A percentile compares a stretch with the other conserved stretches of the same genome.
These are phyloP conservation scores for Oxygymnocypris stewartii DNA, from an alignment of 2,113 vertebrate species.

Conservation along the genomic window DNA sequence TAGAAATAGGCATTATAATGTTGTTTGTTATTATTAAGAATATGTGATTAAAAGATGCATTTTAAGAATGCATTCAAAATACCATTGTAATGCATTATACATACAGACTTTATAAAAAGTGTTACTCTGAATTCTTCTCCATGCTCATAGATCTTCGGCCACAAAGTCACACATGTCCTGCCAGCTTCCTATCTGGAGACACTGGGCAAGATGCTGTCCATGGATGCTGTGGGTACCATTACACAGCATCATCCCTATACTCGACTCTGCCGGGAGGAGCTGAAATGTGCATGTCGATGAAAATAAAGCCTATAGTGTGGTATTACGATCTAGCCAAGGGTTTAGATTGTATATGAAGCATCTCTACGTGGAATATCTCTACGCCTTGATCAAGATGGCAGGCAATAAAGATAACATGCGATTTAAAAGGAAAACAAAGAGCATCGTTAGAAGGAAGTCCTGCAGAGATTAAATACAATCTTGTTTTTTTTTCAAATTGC, in stretches of 20 bases:
- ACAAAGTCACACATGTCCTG: slow-evolving; percentile 46
- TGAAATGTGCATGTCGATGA: neutral
- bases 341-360: neutral
- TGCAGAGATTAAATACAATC: no score
- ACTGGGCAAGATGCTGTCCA: slow-evolving; percentile 14
- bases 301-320: neutral
- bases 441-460: neutral
- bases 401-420: slow-evolving; percentile 35
- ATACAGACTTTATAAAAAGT: neutral
- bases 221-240: slow-evolving; percentile 32
- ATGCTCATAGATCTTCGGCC: neutral
- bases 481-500: neutral
- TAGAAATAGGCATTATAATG: neutral
- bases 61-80: neutral
- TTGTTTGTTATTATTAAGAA: neutral
- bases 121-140: neutral
- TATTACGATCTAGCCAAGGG: neutral
- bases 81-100: neutral
- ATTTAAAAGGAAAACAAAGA: slow-evolving; percentile 32
- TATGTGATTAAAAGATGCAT: neutral
- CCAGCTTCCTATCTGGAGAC: slow-evolving; percentile 18
- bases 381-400: slow-evolving; percentile 56
- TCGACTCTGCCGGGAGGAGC: neutral
- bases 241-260: slow-evolving; percentile 24
- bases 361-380: slow-evolving; percentile 17